Base-by-base conservation (phyloP, 1,140 invertebrate genomes). In the Helicoverpa armigera region DNA sequence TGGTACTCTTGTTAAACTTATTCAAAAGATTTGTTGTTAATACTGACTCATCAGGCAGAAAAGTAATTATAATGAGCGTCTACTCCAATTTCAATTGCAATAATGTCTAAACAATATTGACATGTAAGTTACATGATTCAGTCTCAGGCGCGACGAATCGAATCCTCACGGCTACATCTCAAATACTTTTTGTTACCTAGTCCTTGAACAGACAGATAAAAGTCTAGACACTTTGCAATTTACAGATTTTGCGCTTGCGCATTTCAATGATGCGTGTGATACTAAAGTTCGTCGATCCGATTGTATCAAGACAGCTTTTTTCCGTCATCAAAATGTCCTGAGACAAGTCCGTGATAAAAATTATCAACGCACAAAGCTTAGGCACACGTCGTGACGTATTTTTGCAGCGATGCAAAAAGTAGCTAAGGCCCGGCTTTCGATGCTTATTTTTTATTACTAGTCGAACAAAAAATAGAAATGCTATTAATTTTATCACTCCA, bases 211-310 rank as follows among this genome's bases (percentile, higher is more conserved):
- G 83, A 43, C 16, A 58, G 54, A 90, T 87, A 93, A 89, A 92
- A 92, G 91, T 94, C 92, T 94, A 93, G 92, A 93, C 91, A 85
- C 70, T 73, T 54, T 54, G 87, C 91, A 90, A 94, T 93, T 94
- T 94, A 91, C 89, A 91, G 87, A 93, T 92, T 93, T 93, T 90
- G 91, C 89, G 91, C 86, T 86, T 86, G 87, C 87, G 92, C 89
- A 94, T 94, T 91, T 88, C 87, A 93, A 93, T 94, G 91, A 91
- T 92, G 86, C 89, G 87, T 91, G 92, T 85, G 89, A 90, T 89
- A 76, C 83, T 80, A 84, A 85, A 87, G 93, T 94, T 94, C 93
- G 92, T 90, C 88, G 92, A 88, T 93, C 92, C 73, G 82, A 86
- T 90, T 69, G 80, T 87, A 85, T 89, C 85, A 87, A 83, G 73